Percentiles rank a stretch among this genome's conserved stretches.
Conservation (phyloP, 2,888 invertebrate species). For the Dryomyza anilis region DNA sequence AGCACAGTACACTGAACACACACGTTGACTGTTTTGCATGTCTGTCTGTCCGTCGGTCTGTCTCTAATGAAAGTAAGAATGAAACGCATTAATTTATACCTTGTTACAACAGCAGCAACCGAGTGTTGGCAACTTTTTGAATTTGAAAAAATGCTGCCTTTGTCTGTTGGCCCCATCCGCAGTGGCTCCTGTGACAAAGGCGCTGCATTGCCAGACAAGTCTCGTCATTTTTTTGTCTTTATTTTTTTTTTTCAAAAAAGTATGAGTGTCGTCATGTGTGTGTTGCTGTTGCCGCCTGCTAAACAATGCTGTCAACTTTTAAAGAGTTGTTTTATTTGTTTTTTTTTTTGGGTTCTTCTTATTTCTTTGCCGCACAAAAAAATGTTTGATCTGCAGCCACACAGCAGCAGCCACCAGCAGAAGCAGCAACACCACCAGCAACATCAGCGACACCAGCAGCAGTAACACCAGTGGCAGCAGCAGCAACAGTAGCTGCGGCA, state of each 20-base stretch:
- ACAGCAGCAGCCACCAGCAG: not conserved
- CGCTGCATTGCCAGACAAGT: conserved; percentile 14
- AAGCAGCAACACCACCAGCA: not conserved
- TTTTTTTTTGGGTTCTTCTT: too few relatives aligned
- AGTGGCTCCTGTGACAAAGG: conserved; percentile 22
- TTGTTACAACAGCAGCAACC: conserved; percentile 12
- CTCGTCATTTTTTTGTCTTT: conserved; percentile 5
- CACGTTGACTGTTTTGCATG: not conserved
- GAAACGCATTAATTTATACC: conserved; percentile 21
- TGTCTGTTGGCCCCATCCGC: not conserved
- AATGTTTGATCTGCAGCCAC: not conserved
- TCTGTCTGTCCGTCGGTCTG: not conserved
- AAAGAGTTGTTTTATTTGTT: not conserved
- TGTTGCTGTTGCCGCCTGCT: conserved; percentile 4
- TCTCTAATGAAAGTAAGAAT: conserved; percentile 21
- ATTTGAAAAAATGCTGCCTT: not conserved
- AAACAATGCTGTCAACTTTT: conserved; percentile 24
- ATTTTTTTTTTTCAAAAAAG: too few relatives aligned
- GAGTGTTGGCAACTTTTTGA: conserved; percentile 7
- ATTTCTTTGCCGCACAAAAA: not conserved
- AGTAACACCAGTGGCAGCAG: too few relatives aligned
- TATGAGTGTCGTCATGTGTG: too few relatives aligned
- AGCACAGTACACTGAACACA: too few relatives aligned
- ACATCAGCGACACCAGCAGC: too few relatives aligned
- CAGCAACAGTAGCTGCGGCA: not conserved